phyloP scores from a whole-genome alignment of 2,888 invertebrate species.

The Thereva unica region DNA sequence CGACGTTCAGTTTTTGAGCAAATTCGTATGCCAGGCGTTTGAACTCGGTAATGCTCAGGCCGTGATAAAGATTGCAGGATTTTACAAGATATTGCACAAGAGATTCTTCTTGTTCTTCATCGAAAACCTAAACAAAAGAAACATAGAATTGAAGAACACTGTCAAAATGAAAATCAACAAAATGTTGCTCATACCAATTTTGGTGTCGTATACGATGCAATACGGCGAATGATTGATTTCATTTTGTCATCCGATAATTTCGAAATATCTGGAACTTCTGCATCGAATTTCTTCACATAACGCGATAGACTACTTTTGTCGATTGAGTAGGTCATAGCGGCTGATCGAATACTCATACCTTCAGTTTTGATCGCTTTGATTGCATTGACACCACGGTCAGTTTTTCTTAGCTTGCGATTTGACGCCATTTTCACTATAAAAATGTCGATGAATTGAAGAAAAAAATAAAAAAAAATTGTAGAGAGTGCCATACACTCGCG shows the following conservation, averaged over 20 bases:
- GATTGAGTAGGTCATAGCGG: background rate
- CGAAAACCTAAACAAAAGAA: conserved; percentile 10
- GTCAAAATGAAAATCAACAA: too few relatives aligned
- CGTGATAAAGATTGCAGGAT: conserved; percentile 28
- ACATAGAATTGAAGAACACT: background rate
- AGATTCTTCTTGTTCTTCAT: conserved; percentile 7
- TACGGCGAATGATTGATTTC: background rate
- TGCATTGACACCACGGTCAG: too few relatives aligned
- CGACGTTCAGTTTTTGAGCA: conserved; percentile 8
- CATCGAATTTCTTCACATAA: background rate
- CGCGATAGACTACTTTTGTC: background rate
- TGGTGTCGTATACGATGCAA: background rate
- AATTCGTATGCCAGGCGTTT: conserved; percentile 25
- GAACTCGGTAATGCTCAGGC: conserved; percentile 28
- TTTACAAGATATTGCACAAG: conserved; percentile 17
- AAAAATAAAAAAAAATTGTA: too few relatives aligned
- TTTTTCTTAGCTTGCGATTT: too few relatives aligned
- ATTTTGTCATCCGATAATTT: background rate
- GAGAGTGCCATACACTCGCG: too few relatives aligned
- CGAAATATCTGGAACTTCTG: background rate
- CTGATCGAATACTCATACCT: background rate
- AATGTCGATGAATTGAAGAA: too few relatives aligned
- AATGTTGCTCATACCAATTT: background rate
- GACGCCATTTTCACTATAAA: too few relatives aligned
- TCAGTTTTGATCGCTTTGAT: background rate